phyloP scores from a whole-genome alignment of 2,113 vertebrate species.

The Lasiurus borealis region DNA sequence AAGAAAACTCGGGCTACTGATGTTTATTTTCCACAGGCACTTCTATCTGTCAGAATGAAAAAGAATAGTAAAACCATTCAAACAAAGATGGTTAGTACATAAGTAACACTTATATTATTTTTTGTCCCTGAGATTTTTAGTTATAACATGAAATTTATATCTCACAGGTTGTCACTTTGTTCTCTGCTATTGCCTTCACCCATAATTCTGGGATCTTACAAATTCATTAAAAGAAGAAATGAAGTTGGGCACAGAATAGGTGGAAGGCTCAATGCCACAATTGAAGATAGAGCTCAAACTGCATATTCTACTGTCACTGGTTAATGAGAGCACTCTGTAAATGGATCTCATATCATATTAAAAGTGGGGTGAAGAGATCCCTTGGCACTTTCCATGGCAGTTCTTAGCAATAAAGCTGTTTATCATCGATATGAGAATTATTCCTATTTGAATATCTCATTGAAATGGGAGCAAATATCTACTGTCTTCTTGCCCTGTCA shows the following conservation, averaged over 20 bases:
- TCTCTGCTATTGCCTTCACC: neutral
- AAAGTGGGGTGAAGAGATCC: neutral
- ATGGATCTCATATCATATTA: neutral
- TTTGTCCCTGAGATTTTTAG: neutral
- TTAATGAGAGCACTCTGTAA: neutral
- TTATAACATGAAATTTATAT: constrained; percentile 7
- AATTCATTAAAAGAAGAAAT: constrained; percentile 51
- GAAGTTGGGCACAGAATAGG: neutral
- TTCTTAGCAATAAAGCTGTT: constrained; percentile 34
- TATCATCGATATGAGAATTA: neutral
- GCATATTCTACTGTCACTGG: neutral
- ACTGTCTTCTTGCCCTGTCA: neutral
- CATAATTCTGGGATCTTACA: neutral
- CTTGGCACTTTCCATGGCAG: neutral
- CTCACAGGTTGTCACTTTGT: neutral
- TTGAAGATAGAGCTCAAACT: neutral
- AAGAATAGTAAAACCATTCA: neutral
- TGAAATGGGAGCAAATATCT: neutral
- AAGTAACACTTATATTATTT: neutral
- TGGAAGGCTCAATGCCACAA: neutral
- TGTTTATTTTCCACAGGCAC: neutral
- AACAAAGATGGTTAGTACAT: neutral
- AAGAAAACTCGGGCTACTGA: constrained; percentile 5
- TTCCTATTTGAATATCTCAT: constrained; percentile 16
- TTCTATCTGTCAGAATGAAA: neutral